Evolutionary conservation across 2,797 vertebrate species (phyloP).

Genomic region (Synaphobranchus kaupii): DNA sequence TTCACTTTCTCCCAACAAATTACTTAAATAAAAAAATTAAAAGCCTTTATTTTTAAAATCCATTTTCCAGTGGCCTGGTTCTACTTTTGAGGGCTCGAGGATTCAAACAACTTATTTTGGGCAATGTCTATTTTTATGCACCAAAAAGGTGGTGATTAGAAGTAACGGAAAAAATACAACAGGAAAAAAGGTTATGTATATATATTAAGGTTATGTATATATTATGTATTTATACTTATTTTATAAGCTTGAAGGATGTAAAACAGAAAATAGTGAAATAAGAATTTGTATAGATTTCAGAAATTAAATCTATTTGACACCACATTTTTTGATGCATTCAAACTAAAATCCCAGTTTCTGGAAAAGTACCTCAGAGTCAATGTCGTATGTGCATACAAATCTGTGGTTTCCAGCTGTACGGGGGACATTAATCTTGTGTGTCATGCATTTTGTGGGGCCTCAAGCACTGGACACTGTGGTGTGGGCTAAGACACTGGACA

Average conservation of each 20-base stretch:
- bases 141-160: slow-evolving; percentile 34
- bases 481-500: no score
- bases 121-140: not conserved
- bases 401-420: slow-evolving; percentile 55
- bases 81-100: slow-evolving; percentile 43
- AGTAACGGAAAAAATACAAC: slow-evolving; percentile 44
- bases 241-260: not conserved
- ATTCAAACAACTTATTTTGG: slow-evolving; percentile 56
- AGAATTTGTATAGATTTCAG: slow-evolving; percentile 54
- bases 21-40: slow-evolving; percentile 48
- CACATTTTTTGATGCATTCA: slow-evolving; percentile 66
- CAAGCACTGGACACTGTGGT: no score
- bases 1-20: slow-evolving; percentile 73
- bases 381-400: slow-evolving; percentile 69
- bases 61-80: slow-evolving; percentile 64
- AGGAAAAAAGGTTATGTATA: slow-evolving; percentile 13
- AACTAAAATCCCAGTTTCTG: no score
- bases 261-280: slow-evolving; percentile 53
- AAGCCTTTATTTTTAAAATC: slow-evolving; percentile 51
- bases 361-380: slow-evolving; percentile 59
- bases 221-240: no score
- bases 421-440: slow-evolving; percentile 71
- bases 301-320: slow-evolving; percentile 69
- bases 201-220: no score
- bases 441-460: slow-evolving; percentile 43